Percentiles rank a stretch among this genome's conserved stretches.
Conservation (phyloP, 2,113 vertebrate species). For the Neotoma lepida region DNA sequence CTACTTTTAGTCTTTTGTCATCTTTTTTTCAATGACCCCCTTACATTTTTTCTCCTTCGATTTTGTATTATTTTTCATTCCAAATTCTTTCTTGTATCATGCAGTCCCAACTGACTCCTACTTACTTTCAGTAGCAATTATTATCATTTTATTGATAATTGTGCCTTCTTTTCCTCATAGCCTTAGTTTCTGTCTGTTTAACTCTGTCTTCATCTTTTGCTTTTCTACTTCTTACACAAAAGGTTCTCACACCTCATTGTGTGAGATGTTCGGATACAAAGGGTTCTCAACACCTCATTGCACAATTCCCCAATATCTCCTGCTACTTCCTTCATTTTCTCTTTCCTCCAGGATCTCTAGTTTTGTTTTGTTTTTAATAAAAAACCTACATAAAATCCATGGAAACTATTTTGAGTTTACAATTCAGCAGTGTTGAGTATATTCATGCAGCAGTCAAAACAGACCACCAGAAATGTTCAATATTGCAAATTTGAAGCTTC, state of each 20-base stretch:
- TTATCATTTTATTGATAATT: not conserved
- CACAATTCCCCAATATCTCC: not conserved
- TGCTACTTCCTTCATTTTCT: not conserved
- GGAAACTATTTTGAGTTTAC: not conserved
- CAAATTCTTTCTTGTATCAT: not conserved
- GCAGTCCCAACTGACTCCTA: not conserved
- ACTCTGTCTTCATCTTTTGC: not conserved
- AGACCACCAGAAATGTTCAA: not conserved
- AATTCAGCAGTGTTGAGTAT: not conserved
- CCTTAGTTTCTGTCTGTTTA: not conserved
- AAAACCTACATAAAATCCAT: not conserved
- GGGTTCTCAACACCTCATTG: not conserved
- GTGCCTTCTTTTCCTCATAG: not conserved
- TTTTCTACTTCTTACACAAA: not conserved
- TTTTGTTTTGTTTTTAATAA: not conserved
- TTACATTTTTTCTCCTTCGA: not conserved
- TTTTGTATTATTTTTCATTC: not conserved
- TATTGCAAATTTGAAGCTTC: slow-evolving; percentile 18
- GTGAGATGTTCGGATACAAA: not conserved
- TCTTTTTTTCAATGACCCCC: not conserved
- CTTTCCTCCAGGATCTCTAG: not conserved
- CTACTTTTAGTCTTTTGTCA: not conserved
- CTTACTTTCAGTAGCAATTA: not conserved
- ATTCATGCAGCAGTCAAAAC: not conserved
- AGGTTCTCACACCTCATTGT: not conserved